Evolutionary conservation across 2,113 vertebrate genomes (phyloP).

Genomic region (Mirounga angustirostris): DNA sequence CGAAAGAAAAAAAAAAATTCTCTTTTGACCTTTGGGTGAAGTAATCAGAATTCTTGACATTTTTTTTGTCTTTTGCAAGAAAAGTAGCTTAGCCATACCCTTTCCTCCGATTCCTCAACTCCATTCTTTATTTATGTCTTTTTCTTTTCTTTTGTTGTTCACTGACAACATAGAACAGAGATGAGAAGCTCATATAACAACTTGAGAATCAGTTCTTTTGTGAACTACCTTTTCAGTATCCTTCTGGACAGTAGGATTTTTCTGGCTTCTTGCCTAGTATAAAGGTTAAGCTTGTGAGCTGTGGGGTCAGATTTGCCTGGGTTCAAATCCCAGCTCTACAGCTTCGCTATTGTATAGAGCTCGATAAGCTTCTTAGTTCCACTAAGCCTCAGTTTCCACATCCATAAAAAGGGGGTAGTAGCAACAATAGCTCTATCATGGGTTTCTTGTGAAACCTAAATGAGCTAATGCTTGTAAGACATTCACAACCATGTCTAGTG

Average conservation of each 20-base stretch:
- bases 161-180: background rate
- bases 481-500: background rate
- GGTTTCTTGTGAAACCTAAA: background rate
- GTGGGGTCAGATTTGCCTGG: background rate
- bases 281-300: background rate
- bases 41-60: slow-evolving; percentile 52
- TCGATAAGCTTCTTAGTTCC: background rate
- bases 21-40: slow-evolving; percentile 61
- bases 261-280: background rate
- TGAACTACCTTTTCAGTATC: background rate
- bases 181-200: background rate
- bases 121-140: background rate
- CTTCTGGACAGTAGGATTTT: background rate
- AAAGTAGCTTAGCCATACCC: background rate
- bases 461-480: background rate
- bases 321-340: background rate
- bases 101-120: background rate
- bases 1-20: background rate
- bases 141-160: background rate
- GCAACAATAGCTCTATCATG: background rate
- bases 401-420: background rate
- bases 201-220: background rate
- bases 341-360: background rate
- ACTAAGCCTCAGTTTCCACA: background rate
- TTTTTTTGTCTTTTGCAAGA: background rate